Evolutionary conservation across 2,797 vertebrate genomes (phyloP).

Genomic region (Sarcoramphus papa): DNA sequence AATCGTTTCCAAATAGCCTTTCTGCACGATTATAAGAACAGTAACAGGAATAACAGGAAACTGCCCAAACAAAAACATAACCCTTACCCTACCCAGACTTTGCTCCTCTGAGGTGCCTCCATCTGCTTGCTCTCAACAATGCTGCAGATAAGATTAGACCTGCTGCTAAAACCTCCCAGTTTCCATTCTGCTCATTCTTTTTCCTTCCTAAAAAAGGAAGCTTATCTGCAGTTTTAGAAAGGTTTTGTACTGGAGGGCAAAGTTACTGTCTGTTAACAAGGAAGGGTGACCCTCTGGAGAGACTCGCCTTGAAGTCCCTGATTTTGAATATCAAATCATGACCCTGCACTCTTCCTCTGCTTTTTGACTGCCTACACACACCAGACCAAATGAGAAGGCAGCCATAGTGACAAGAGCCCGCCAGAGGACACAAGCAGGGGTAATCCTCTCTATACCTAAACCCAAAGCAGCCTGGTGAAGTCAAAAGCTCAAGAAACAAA

Average conservation of each 20-base stretch:
- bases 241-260: not conserved
- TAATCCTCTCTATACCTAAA: not conserved
- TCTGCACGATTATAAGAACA: not conserved
- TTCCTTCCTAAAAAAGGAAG: not conserved
- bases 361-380: not conserved
- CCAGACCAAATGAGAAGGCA: not conserved
- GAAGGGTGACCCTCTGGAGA: not conserved
- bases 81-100: not conserved
- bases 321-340: not conserved
- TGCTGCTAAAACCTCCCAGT: not conserved
- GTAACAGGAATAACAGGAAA: slow-evolving; percentile 31
- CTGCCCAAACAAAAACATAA: not conserved
- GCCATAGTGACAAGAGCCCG: rapidly evolving
- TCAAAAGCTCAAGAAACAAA: not conserved
- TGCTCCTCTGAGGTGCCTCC: not conserved
- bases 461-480: not conserved
- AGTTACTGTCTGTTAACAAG: not conserved
- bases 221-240: slow-evolving; percentile 14
- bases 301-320: not conserved
- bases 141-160: slow-evolving; percentile 39
- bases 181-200: slow-evolving; percentile 30
- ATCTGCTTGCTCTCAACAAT: not conserved
- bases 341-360: not conserved
- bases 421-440: not conserved
- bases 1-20: slow-evolving; percentile 14